phyloP scores from a whole-genome alignment of 1,140 invertebrate species.

The Orussus abietinus region DNA sequence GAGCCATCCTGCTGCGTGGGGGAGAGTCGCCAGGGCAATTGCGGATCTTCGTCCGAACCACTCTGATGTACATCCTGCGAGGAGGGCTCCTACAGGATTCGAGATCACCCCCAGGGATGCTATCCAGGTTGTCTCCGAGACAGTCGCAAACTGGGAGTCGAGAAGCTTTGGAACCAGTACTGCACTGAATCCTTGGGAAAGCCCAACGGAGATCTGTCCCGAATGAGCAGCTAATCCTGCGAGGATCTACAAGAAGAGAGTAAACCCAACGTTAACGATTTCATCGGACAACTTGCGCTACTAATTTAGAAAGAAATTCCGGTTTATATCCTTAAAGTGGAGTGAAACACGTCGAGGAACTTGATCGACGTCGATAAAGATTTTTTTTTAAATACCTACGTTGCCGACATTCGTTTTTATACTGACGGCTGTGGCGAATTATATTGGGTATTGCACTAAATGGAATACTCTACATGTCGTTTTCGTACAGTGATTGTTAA shows the following conservation, averaged over 20 bases:
- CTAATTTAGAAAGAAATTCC: slow-evolving; percentile 8
- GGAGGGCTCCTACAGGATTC: slow-evolving; percentile 66
- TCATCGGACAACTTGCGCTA: slow-evolving; percentile 1
- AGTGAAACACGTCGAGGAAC: no score
- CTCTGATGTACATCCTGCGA: slow-evolving; percentile 66
- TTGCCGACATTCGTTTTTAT: no score
- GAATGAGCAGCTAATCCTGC: slow-evolving; percentile 68
- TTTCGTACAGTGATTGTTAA: no score
- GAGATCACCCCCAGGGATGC: slow-evolving; percentile 70
- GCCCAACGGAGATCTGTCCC: slow-evolving; percentile 69
- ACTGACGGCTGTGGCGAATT: no score
- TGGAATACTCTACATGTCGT: no score
- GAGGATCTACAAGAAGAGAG: slow-evolving; percentile 57
- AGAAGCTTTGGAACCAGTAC: slow-evolving; percentile 66
- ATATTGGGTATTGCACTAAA: no score
- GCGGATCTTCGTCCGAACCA: slow-evolving; percentile 67
- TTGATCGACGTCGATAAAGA: no score
- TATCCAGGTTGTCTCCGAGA: slow-evolving; percentile 66
- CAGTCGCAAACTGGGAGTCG: slow-evolving; percentile 53
- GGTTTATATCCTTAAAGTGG: not conserved
- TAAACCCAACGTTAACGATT: slow-evolving; percentile 1
- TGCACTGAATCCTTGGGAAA: slow-evolving; percentile 72
- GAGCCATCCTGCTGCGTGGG: slow-evolving; percentile 72
- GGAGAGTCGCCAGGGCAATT: slow-evolving; percentile 67
- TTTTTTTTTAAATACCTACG: no score